Evolutionary conservation across 2,888 invertebrate genomes (phyloP), one percentile per base, ranked within the genome.

Genomic region (Drosophila tanythrix): DNA sequence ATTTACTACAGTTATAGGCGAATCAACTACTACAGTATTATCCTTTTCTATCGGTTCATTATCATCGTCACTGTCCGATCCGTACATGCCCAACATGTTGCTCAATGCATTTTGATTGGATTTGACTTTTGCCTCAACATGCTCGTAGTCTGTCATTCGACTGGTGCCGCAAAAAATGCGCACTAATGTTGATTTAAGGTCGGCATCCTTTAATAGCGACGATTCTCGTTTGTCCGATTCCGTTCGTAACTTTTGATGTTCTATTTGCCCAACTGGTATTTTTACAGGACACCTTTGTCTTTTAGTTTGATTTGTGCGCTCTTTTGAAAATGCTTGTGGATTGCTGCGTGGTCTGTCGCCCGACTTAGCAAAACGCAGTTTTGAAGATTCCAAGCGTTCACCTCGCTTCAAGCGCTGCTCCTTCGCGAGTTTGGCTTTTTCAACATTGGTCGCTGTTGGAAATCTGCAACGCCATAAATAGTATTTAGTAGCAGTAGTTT

Each of bases 351-450:
- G 92, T 48, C 92, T 92, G 80, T 94, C 93, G 52, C 93, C 90
- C 35, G 74, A 89, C 76, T 92, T 91, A 55, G 94, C 93, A 82
- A 94, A 94, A 68, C 94, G 91, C 11, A 91, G 90, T 76, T 92
- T 93, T 0, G 82, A 90, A 2, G 79, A 92, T 18, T 94, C 94
- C 89, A 96, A 94, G 88, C 95, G 95, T 94, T 97, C 97, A 31
- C 98, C 98, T 72, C 97, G 94, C 73, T 96, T 94, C 61, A 95
- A 89, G 90, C 95, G 96, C 88, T 96, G 97, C 72, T 95, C 94
- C 38, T 94, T 93, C 73, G 95, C 94, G 43, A 95, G 94, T 78
- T 94, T 94, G 87, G 95, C 94, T 76, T 95, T 94, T 71, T 95
- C 95, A 35, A 96, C 94, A 91, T 96, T 97, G 31, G 93, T 94